A percentile compares a stretch with the other conserved stretches of the same genome.
These are phyloP conservation scores for Nothura maculosa DNA, from an alignment of 2,797 vertebrate species.

Conservation along the genomic window DNA sequence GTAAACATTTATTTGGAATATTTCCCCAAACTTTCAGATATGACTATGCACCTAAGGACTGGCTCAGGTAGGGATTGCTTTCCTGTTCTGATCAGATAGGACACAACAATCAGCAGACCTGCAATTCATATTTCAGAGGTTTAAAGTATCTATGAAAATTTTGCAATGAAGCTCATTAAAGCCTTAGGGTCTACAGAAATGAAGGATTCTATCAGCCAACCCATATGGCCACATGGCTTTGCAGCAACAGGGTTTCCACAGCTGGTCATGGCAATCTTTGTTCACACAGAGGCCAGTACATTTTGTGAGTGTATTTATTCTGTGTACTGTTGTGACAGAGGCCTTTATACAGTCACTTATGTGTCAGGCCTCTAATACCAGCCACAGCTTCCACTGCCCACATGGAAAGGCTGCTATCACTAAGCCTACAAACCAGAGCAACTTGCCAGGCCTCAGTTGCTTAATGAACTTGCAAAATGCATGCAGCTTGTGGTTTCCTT, in stretches of 20 bases:
- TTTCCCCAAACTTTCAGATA: background rate
- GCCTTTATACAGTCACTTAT: background rate
- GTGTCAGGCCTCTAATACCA: background rate
- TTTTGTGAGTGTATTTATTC: background rate
- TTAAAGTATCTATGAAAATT: background rate
- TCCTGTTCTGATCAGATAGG: background rate
- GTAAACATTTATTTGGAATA: background rate
- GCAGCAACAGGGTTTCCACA: background rate
- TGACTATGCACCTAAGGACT: background rate
- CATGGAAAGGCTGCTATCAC: slow-evolving; percentile 1
- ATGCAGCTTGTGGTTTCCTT: slow-evolving; percentile 27
- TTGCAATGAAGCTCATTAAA: background rate
- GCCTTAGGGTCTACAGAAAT: background rate
- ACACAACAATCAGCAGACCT: background rate
- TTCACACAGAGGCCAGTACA: background rate
- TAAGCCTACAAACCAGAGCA: slow-evolving; percentile 17
- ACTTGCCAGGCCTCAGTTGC: slow-evolving; percentile 28
- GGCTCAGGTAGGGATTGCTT: background rate
- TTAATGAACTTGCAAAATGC: slow-evolving; percentile 49
- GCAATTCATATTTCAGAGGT: background rate
- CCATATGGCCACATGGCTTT: background rate
- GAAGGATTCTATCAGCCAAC: background rate
- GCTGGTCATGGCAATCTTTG: background rate
- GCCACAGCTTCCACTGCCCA: background rate
- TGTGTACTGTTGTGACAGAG: background rate